Evolutionary conservation across 2,797 vertebrate species (phyloP), one percentile per base, ranked within the genome.

Genomic region (Florisuga fusca): DNA sequence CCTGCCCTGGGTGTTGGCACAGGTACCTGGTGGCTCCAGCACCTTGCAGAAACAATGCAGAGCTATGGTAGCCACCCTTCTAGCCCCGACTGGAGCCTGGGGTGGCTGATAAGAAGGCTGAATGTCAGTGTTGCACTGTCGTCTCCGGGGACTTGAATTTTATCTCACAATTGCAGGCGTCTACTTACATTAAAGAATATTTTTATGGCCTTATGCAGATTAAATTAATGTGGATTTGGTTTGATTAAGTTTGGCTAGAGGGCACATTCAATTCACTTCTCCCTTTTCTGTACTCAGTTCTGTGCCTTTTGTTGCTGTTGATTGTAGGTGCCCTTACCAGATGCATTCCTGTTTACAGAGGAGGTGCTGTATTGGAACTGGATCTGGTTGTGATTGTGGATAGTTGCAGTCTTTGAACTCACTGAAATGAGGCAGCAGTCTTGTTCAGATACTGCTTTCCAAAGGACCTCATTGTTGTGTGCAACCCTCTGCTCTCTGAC

Each of bases 191-290:
- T 61, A 53, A 59, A 43, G 55, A 46, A 20, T 55, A 43, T 21
- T 89, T 55, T 72, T 54, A 54, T 84, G 92, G 20, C 67, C 71
- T 27, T 58, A 36, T 27, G 71, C 51, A 82, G 72, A 29, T 79
- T 33, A 34, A 63, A 38, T 84, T 57, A 43, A 33, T 1, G 41
- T 51, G 79, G 33, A 8, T 69, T 43, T 66, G 83, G 33, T 58
- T 85, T 79, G 88, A 33, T 79, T 63, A 38, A 25, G 57, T 74
- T 69, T 77, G 73, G 18, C 81, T 64, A 13, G 57, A 72, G 69
- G 27, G 46, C 9, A 6, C 10, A 1, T 33, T 31, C 3, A 5
- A 10, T 50, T 67, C 55, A 29, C 51, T 45, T 25, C 33, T 79
- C 54, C 31, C 22, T 29, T 31, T 16, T 43, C 38, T 43, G 29